Evolutionary conservation across 2,888 invertebrate genomes (phyloP).

Genomic region (Macrosoma leucophasiata): DNA sequence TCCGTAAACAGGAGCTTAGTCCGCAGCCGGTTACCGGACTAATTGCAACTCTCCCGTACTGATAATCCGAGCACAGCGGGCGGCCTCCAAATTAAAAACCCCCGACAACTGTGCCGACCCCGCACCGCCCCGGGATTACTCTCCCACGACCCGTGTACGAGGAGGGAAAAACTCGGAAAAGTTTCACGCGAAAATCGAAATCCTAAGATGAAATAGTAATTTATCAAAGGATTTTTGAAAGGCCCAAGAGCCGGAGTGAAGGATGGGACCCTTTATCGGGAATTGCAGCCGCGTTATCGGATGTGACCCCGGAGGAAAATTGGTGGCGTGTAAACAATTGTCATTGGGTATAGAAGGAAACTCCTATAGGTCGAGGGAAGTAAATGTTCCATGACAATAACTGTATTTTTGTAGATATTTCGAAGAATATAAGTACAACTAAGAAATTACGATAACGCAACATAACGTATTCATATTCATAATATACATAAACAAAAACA

Average conservation of each 20-base stretch:
- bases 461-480: no score
- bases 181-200: constrained; percentile 56
- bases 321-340: constrained; percentile 10
- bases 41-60: constrained; percentile 58
- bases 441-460: no score
- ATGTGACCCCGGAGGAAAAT: constrained; percentile 27
- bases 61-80: constrained; percentile 72
- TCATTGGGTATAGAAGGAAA: constrained; percentile 1
- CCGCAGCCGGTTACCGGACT: no score
- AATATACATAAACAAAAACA: no score
- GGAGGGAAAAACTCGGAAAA: constrained; percentile 50
- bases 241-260: constrained; percentile 57
- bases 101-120: constrained; percentile 59
- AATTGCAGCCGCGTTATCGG: constrained; percentile 47
- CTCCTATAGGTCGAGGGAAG: no score
- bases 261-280: constrained; percentile 55
- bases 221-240: constrained; percentile 71
- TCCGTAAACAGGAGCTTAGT: no score
- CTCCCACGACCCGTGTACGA: constrained; percentile 36
- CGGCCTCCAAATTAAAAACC: constrained; percentile 70
- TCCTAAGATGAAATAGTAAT: constrained; percentile 72
- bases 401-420: no score
- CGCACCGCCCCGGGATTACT: constrained; percentile 53
- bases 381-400: no score
- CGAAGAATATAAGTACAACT: no score